Base-by-base conservation (phyloP, 2,113 vertebrate genomes). In the rat (Rattus norvegicus) region DNA sequence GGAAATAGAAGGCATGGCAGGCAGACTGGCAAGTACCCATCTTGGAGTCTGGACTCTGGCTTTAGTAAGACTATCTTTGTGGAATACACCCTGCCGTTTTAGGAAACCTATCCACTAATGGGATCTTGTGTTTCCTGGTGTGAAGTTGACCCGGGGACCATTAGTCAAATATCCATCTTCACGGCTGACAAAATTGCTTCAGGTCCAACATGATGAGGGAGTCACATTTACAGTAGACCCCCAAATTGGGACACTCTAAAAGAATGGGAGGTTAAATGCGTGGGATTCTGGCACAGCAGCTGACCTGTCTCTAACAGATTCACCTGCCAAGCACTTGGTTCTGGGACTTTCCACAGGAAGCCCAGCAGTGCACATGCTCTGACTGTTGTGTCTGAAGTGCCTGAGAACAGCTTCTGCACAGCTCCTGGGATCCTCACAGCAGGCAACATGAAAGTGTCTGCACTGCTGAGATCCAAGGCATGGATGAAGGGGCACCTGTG, bases 391-490 rank as follows among this genome's bases (percentile, higher is more conserved):
- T n/a, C 33, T 52, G 84, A 7, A 0, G 20, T 2, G 30, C 16
- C 63, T 7, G 20, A n/a, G 13, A 33, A 47, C 9, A 5, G 43
- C 20, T 16, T 20, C 10, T n/a, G 0, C 24, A 5, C 36, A 8
- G 1, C 11, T 8, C 36, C 52, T 22, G 36, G 13, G 26, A 4
- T 54, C 13, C 69, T 56, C 36, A 4, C 5, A 39, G 20, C 2
- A 6, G 13, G 13, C 33, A 33, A 1, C 3, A 1, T 0, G 0
- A 36, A 67, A 36, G 1, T 16, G 12, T 8, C 13, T 5, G 20
- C 7, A 1, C 1, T 12, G 2, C 24, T 1, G 7, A 13, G 3
- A 56, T 0, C 17, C 22, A 5, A 0, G 5, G 13, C 17, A 19
- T 2, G 14, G 3, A 2, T 3, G 3, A 17, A 36, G 67, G 28